Base-by-base conservation (phyloP, 2,888 invertebrate genomes). In the Calliphora vomitoria region DNA sequence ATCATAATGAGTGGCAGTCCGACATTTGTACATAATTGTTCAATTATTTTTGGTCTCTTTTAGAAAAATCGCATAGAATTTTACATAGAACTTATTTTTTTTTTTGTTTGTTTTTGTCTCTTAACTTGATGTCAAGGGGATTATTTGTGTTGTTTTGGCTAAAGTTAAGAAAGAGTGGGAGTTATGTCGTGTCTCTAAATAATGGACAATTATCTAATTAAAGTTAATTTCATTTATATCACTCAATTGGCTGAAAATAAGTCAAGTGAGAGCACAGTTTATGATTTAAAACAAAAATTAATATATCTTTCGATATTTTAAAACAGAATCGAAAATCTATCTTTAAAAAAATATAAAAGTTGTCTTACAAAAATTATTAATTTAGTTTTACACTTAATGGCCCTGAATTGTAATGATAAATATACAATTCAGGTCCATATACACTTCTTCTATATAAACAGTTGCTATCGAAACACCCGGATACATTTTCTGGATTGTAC, bases 1-100 rank as follows among this genome's bases (percentile, higher is more conserved):
- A 91, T 92, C 92, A 92, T 91, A 92, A 92, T 92, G 92, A 92
- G 88, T 92, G 92, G 91, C 91, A 92, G 91, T 85, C 90, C 89
- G 91, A 91, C 92, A 92, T 91, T 92, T 91, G 91, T 90, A 92
- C 92, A 92, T 92, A 92, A 92, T 92, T 92, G 92, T 92, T 91
- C 92, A 92, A 92, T 92, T 92, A 92, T 91, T 92, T 90, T 90
- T 82, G 13, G 71, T 53, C 62, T 71, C 75, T 79, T 82, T 85
- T 66, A 38, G 25, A 66, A 55, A 75, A 74, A 62, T 58, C 18
- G 58, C 11, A 55, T 78, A 38, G 64, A 68, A 72, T 87, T 84
- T 84, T 41, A 50, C 69, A 60, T 35, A 18, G 55, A 66, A 55
- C 66, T 31, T 64, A 55, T 71, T 35, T 62, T 31, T 71, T 69